Percentiles rank a stretch among this genome's conserved stretches.
Conservation (phyloP, 2,113 vertebrate species). For the Barbus barbus region DNA sequence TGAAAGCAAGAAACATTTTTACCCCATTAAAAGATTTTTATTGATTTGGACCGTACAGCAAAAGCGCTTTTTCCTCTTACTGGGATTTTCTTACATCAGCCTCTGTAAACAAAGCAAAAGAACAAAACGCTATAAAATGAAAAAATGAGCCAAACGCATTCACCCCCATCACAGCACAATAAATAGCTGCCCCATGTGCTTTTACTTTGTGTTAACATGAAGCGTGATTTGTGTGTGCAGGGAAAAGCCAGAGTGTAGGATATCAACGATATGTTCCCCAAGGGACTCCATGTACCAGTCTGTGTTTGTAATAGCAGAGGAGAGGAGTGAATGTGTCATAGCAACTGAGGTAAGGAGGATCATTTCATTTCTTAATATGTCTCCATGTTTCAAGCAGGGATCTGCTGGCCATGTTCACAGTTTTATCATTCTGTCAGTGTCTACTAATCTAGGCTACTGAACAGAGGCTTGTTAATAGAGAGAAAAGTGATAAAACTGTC, state of each 20-base stretch:
- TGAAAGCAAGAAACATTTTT: slow-evolving; percentile 24
- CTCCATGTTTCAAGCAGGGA: slow-evolving; percentile 23
- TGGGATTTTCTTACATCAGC: background rate
- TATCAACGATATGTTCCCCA: slow-evolving; percentile 96
- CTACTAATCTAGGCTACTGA: slow-evolving; percentile 15
- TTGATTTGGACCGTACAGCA: slow-evolving; percentile 31
- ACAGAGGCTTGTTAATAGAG: slow-evolving; percentile 12
- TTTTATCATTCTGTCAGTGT: slow-evolving; percentile 17
- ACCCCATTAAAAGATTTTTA: slow-evolving; percentile 19
- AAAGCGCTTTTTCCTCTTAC: background rate
- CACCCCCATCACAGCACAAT: slow-evolving; percentile 3
- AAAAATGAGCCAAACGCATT: background rate
- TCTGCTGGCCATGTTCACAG: background rate
- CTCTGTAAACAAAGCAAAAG: background rate
- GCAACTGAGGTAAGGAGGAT: slow-evolving; percentile 90
- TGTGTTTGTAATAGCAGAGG: slow-evolving; percentile 95
- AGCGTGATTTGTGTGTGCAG: slow-evolving; percentile 78
- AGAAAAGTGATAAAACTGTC: background rate
- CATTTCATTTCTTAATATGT: slow-evolving; percentile 47
- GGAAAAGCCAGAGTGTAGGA: slow-evolving; percentile 97
- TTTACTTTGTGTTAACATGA: slow-evolving; percentile 62
- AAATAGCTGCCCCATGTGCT: slow-evolving; percentile 59
- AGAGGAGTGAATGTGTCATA: slow-evolving; percentile 95
- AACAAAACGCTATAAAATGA: background rate
- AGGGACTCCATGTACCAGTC: slow-evolving; percentile 98